Evolutionary conservation across 2,797 vertebrate species (phyloP).

Genomic region (Danio tinwini): DNA sequence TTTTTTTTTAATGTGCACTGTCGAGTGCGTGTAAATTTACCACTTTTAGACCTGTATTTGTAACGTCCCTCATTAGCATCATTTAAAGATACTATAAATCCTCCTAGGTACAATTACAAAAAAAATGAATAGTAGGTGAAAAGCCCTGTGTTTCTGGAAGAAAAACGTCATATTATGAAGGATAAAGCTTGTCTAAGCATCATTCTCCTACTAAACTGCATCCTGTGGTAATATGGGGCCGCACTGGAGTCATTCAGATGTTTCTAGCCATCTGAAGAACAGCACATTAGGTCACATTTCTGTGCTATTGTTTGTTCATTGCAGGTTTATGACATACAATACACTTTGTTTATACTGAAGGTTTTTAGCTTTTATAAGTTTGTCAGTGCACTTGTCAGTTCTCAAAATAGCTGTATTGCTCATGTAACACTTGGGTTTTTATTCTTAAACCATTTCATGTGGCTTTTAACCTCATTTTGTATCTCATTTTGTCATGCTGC

Average conservation of each 20-base stretch:
- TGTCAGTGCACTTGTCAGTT: conserved; percentile 51
- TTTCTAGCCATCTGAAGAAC: neutral
- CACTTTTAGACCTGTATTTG: conserved; percentile 12
- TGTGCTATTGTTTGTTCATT: conserved; percentile 58
- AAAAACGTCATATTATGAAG: neutral
- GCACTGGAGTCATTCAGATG: conserved; percentile 22
- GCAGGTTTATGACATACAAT: conserved; percentile 55
- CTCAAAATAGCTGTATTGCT: neutral
- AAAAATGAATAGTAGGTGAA: neutral
- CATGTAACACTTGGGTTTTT: neutral
- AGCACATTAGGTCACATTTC: conserved; percentile 16
- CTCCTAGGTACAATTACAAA: neutral
- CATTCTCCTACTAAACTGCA: conserved; percentile 7
- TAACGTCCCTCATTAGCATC: neutral
- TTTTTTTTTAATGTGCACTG: neutral
- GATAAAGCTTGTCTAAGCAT: neutral
- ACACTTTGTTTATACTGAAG: conserved; percentile 60
- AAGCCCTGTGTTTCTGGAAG: neutral
- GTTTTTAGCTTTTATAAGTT: conserved; percentile 16
- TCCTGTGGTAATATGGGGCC: conserved; percentile 14
- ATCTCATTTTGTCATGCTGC: neutral
- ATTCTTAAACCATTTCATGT: conserved; percentile 7
- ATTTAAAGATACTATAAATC: conserved; percentile 56
- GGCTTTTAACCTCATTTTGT: conserved; percentile 14
- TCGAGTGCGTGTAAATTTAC: neutral